Evolutionary conservation across 2,888 invertebrate species (phyloP).

Genomic region (Geotrupes spiniger): DNA sequence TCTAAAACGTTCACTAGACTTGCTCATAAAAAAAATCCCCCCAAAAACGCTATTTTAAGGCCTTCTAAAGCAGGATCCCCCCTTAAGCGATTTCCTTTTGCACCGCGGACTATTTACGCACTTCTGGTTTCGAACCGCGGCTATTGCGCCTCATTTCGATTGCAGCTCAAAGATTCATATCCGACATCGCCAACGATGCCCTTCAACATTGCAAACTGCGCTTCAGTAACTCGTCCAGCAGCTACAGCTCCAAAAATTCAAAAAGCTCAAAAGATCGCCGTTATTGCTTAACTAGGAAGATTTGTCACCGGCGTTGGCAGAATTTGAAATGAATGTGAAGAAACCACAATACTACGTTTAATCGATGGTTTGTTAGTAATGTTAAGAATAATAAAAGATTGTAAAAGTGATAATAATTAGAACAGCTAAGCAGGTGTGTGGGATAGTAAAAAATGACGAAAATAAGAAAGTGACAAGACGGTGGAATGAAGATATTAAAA

Average conservation of each 20-base stretch:
- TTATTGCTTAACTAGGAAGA: constrained; percentile 93
- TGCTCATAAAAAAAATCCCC: constrained; percentile 55
- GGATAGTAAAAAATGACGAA: too few species aligned
- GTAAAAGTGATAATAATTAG: too few species aligned
- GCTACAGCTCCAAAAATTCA: constrained; percentile 53
- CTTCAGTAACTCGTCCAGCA: constrained; percentile 66
- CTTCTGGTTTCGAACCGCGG: constrained; percentile 91
- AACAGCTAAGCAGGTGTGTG: too few species aligned
- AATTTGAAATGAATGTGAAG: constrained; percentile 93
- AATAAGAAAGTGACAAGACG: too few species aligned
- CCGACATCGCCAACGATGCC: constrained; percentile 96
- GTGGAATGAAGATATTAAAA: too few species aligned
- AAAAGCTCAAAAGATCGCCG: constrained; percentile 71
- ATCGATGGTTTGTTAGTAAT: constrained; percentile 32
- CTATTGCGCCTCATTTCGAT: constrained; percentile 88
- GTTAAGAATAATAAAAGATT: too few species aligned
- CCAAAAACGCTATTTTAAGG: too few species aligned
- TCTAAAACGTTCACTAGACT: too few species aligned
- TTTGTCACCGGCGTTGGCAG: constrained; percentile 87
- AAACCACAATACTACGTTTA: constrained; percentile 92
- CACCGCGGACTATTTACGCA: constrained; percentile 81
- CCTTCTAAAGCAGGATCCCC: too few species aligned
- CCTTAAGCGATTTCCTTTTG: too few species aligned
- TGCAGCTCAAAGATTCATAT: constrained; percentile 96
- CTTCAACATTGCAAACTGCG: constrained; percentile 95